These are phyloP conservation scores for Drosophila kanekoi DNA, from an alignment of 2,888 invertebrate genomes.

Conservation along the genomic window DNA sequence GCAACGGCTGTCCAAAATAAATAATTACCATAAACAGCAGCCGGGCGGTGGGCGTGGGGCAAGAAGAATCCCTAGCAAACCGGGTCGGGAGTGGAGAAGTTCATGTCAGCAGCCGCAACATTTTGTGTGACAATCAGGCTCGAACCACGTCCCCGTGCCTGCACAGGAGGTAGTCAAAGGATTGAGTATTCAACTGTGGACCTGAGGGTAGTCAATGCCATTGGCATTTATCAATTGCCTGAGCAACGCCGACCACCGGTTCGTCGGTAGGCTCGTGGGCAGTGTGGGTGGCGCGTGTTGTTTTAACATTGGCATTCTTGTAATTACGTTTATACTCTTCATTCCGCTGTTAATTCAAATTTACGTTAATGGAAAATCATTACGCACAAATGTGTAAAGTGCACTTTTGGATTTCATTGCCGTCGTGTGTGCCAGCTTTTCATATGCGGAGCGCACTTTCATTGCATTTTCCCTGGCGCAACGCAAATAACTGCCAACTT, in stretches of 20 bases:
- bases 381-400: slow-evolving; percentile 80
- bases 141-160: slow-evolving; percentile 18
- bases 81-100: slow-evolving; percentile 7
- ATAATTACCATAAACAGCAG: slow-evolving; percentile 79
- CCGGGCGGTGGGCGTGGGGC: slow-evolving; percentile 13
- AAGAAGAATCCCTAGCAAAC: slow-evolving; percentile 3
- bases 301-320: slow-evolving; percentile 68
- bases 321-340: slow-evolving; percentile 69
- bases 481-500: slow-evolving; percentile 51
- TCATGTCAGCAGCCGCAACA: slow-evolving; percentile 42
- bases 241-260: slow-evolving; percentile 6
- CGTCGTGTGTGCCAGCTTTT: slow-evolving; percentile 32
- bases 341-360: slow-evolving; percentile 75
- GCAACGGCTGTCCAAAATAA: slow-evolving; percentile 74
- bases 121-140: slow-evolving; percentile 37
- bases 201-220: slow-evolving; percentile 59
- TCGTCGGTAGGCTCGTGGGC: slow-evolving; percentile 2
- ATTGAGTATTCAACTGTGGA: slow-evolving; percentile 28
- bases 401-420: slow-evolving; percentile 66
- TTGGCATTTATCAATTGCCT: slow-evolving; percentile 75
- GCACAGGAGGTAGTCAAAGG: slow-evolving; percentile 37
- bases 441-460: slow-evolving; percentile 49
- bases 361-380: slow-evolving; percentile 82
- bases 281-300: slow-evolving; percentile 52
- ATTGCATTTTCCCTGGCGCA: slow-evolving; percentile 62